These are phyloP conservation scores for Catharus fuscescens DNA, from an alignment of 2,113 vertebrate genomes.

Conservation along the genomic window DNA sequence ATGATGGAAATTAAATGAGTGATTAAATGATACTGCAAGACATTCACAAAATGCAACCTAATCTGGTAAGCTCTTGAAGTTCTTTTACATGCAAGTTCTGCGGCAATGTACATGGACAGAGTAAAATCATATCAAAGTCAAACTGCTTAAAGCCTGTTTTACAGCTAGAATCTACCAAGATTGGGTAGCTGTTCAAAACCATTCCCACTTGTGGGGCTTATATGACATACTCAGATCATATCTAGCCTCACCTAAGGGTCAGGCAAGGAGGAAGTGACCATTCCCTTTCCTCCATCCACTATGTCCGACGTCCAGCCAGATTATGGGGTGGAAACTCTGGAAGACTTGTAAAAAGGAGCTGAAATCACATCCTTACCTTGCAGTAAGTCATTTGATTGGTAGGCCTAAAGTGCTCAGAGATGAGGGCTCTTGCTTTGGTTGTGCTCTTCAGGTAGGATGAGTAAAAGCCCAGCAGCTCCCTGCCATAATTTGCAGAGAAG, in stretches of 20 bases:
- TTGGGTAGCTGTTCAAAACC: background rate
- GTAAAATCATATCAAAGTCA: background rate
- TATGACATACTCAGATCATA: background rate
- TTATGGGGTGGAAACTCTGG: background rate
- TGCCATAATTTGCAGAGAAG: background rate
- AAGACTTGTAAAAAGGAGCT: background rate
- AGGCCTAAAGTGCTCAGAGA: background rate
- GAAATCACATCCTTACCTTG: background rate
- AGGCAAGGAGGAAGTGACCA: background rate
- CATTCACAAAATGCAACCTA: accelerated
- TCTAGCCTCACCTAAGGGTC: background rate
- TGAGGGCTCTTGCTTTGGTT: background rate
- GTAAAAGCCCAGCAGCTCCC: background rate
- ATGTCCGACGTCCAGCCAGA: background rate
- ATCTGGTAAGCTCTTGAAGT: background rate
- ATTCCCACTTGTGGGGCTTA: background rate
- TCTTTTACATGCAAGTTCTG: background rate
- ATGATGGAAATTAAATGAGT: background rate
- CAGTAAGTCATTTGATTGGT: background rate
- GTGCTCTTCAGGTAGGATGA: background rate
- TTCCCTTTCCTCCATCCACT: background rate
- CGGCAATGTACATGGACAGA: background rate
- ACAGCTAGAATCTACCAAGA: background rate
- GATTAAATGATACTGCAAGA: background rate
- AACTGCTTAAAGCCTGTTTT: background rate